Base-by-base conservation (phyloP, 2,113 vertebrate genomes). In the Cyprinodon variegatus region DNA sequence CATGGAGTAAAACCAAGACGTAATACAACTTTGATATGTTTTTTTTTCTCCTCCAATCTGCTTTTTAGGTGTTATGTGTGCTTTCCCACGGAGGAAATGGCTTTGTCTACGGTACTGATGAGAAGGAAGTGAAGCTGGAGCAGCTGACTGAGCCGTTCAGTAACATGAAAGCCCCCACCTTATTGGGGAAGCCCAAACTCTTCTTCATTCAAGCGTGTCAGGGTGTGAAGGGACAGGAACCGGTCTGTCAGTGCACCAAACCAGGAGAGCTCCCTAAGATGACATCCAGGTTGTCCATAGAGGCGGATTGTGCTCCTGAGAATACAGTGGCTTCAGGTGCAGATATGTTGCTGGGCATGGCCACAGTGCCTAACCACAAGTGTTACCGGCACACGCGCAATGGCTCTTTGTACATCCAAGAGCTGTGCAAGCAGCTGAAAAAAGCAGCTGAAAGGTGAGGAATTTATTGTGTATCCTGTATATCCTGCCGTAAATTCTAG, bases 161-260 rank as follows among this genome's bases (percentile, higher is more conserved):
- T 11, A 93, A 94, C 65, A 2, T 0, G 0, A 66, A 45, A 0
- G 95, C 94, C 68, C 78, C 0, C 13, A 93, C 94, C 0, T 92
- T 98, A 75, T 66, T 69, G 15, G 93, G 93, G 67, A 97, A 97
- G 84, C 97, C 97, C 11, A 98, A 98, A 84, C 83, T 97, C 22
- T 98, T 97, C 92, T 97, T 98, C 81, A 94, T 98, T 85, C 96
- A 98, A 85, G 97, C 96, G 2, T 96, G 97, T 79, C 96, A 97
- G 76, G 96, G 96, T 3, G 48, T 36, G 0, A 39, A 1, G 48
- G 90, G 50, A 53, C 96, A 98, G 69, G 29, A 63, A 0, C 41
- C 41, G 4, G 41, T 41, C 41, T 41, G 41, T 41, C 41, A 4
- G 9, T 41, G 41, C 41, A 17, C 5, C 48, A 50, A 17, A 14